phyloP scores from a whole-genome alignment of 2,113 vertebrate species.

The Cairina moschata region DNA sequence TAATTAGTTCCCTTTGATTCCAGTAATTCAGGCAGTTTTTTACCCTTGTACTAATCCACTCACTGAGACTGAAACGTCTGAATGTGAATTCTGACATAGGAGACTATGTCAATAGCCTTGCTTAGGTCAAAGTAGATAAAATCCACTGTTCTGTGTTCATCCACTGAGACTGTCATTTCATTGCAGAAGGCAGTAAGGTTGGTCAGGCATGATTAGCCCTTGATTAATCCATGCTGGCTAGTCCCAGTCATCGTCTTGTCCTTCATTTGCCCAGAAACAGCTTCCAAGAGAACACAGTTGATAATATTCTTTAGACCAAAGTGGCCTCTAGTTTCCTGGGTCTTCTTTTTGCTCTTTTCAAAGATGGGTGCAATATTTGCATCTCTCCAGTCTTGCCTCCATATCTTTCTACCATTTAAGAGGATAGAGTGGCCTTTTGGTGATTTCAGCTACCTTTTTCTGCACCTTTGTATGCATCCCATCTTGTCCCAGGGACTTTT shows the following conservation, averaged over 20 bases:
- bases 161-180: conserved; percentile 19
- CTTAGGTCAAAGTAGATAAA: conserved; percentile 13
- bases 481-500: neutral
- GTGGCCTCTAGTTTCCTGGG: neutral
- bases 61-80: neutral
- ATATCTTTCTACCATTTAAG: neutral
- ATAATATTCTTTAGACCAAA: conserved; percentile 18
- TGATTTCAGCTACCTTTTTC: neutral
- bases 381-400: neutral
- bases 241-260: conserved; percentile 29
- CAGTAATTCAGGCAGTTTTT: conserved; percentile 1
- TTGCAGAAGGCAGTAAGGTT: conserved; percentile 13
- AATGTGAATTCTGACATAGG: neutral
- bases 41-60: neutral
- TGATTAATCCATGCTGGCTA: conserved; percentile 32
- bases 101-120: neutral
- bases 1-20: conserved; percentile 30
- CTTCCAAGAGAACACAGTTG: neutral
- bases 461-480: neutral
- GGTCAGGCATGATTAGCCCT: neutral
- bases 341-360: neutral
- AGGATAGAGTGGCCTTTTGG: neutral
- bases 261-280: neutral
- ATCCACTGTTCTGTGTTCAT: neutral
- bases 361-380: neutral